Evolutionary conservation across 2,113 vertebrate genomes (phyloP), one percentile per base, ranked within the genome.

Genomic region (Nestor notabilis): DNA sequence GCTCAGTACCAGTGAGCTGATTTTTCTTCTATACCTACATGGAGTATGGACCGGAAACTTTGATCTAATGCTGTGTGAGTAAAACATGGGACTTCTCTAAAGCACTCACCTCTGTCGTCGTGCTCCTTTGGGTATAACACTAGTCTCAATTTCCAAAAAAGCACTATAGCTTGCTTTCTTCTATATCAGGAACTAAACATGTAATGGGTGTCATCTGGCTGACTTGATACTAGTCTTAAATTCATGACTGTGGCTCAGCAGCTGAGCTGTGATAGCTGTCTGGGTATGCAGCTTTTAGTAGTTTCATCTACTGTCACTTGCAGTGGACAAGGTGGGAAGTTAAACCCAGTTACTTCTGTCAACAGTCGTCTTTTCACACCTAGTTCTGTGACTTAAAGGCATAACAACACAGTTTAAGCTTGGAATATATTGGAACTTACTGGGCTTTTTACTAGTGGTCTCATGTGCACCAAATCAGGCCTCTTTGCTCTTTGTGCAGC

Each of bases 331-430:
- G 18, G 8, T 52, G 52, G 63, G 79, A 88, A 80, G 29, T 85
- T 68, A 86, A 94, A 82, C 41, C 10, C 29, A 39, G 35, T 76
- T 83, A 37, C 35, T 65, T 78, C 78, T 39, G 33, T 71, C 87
- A 93, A 72, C 41, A 50, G 44, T 65, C 88, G 61, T 86, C 69
- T 92, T 72, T 88, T 82, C 68, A 63, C 69, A 89, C 74, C 69
- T 92, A 61, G 23, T 55, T 65, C 60, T 86, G 60, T 82, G 76
- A 65, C 66, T 71, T 82, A 53, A 39, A 87, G 78, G 69, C n/a
- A 16, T 44, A 89, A 78, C 24, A 37, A 64, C 33, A 75, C 56
- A 69, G 41, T 56, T 96, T 43, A 5, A 66, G 27, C 46, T 53
- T 64, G 21, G 81, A 82, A 65, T 76, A 50, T 21, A 24, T 20